Conservation (phyloP, 2,797 vertebrate genomes). For the Mus spretus region DNA sequence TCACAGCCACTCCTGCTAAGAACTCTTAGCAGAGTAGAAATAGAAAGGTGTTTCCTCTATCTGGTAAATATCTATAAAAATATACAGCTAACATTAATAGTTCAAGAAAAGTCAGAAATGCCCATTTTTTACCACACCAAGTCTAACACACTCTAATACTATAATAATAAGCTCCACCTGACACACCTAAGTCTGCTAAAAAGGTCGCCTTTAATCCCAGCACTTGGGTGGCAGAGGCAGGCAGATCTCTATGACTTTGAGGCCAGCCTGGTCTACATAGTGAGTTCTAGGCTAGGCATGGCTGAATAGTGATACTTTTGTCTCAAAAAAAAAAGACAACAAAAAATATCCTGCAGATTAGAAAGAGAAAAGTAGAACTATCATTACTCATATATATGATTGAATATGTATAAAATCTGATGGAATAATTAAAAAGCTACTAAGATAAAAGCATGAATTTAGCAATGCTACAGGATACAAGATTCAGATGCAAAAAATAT, state of each 20-base stretch:
- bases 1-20: not conserved
- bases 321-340: not conserved
- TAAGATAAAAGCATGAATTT: conserved; percentile 17
- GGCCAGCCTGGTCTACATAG: not conserved
- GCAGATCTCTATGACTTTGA: not conserved
- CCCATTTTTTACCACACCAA: not conserved
- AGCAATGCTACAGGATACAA: not conserved
- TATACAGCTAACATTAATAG: conserved; percentile 5
- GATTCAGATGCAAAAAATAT: not conserved
- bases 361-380: conserved; percentile 24
- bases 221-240: not conserved
- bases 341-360: not conserved
- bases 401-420: not conserved
- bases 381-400: conserved; percentile 1
- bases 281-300: not conserved
- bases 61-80: not conserved
- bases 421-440: not conserved
- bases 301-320: not conserved
- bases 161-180: not conserved
- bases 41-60: not conserved
- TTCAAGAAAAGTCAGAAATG: not conserved
- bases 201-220: not conserved
- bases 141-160: not conserved
- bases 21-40: not conserved
- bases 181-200: not conserved